Evolutionary conservation across 2,888 invertebrate genomes (phyloP).

Genomic region (Chesias legatella): DNA sequence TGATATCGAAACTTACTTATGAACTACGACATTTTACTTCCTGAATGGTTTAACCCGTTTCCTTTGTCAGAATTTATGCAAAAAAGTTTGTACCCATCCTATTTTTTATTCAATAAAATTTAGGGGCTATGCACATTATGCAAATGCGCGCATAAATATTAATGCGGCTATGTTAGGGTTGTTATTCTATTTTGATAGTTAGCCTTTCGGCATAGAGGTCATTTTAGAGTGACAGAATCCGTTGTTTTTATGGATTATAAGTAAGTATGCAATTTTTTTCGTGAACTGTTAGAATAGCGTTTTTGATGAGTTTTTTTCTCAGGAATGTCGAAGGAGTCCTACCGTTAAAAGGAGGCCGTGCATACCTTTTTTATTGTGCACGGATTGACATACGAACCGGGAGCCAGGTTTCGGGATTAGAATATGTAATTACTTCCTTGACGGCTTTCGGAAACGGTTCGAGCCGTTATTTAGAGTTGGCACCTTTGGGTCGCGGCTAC

Average conservation of each 20-base stretch:
- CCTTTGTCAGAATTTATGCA: slow-evolving; percentile 81
- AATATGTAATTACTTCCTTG: slow-evolving; percentile 81
- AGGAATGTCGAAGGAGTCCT: slow-evolving; percentile 56
- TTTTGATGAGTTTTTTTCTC: slow-evolving; percentile 72
- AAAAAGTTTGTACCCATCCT: slow-evolving; percentile 81
- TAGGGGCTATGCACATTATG: slow-evolving; percentile 81
- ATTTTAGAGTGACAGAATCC: slow-evolving; percentile 35
- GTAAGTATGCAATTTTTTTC: slow-evolving; percentile 73
- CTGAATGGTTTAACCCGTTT: slow-evolving; percentile 79
- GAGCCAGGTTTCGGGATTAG: slow-evolving; percentile 68
- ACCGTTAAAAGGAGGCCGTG: slow-evolving; percentile 69
- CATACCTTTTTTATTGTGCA: slow-evolving; percentile 65
- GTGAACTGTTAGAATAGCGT: slow-evolving; percentile 56
- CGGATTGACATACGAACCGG: slow-evolving; percentile 76
- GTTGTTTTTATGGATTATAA: slow-evolving; percentile 59
- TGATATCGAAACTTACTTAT: slow-evolving; percentile 46
- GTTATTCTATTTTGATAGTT: slow-evolving; percentile 39
- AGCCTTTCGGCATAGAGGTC: slow-evolving; percentile 29
- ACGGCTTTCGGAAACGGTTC: slow-evolving; percentile 74
- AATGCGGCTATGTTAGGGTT: slow-evolving; percentile 45
- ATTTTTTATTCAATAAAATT: slow-evolving; percentile 81
- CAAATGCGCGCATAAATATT: slow-evolving; percentile 81
- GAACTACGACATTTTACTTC: slow-evolving; percentile 74
- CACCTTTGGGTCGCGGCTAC: slow-evolving; percentile 47
- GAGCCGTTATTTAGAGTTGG: slow-evolving; percentile 55